phyloP scores from a whole-genome alignment of 2,797 vertebrate species.

The Pipistrellus kuhlii region DNA sequence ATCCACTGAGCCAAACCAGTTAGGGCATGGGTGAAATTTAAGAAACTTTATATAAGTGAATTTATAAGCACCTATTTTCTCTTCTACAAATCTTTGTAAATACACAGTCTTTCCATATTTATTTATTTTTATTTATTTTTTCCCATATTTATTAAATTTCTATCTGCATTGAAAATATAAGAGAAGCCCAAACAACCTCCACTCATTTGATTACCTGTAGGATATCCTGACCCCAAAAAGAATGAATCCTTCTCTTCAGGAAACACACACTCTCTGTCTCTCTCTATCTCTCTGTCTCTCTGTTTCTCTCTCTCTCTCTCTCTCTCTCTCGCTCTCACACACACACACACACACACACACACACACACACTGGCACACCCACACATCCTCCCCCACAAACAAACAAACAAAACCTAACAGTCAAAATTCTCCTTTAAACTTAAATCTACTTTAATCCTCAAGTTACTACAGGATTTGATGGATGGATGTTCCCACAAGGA shows the following conservation, averaged over 20 bases:
- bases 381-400: background rate
- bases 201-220: background rate
- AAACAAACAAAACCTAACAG: background rate
- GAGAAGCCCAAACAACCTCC: constrained; percentile 12
- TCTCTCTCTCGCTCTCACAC: no score
- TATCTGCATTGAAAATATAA: constrained; percentile 9
- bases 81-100: constrained; percentile 51
- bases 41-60: background rate
- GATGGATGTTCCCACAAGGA: background rate
- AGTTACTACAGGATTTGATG: background rate
- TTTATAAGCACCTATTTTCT: constrained; percentile 21
- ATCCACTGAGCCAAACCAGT: no score
- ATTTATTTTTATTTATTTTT: background rate
- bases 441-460: background rate
- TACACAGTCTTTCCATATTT: background rate
- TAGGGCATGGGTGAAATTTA: background rate
- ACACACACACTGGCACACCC: background rate
- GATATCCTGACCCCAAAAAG: background rate
- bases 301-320: no score
- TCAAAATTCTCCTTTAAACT: constrained; percentile 24
- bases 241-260: background rate
- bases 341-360: background rate
- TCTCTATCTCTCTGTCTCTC: no score
- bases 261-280: background rate
- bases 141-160: background rate